phyloP scores from a whole-genome alignment of 2,113 vertebrate genomes.

The Columbina picui region DNA sequence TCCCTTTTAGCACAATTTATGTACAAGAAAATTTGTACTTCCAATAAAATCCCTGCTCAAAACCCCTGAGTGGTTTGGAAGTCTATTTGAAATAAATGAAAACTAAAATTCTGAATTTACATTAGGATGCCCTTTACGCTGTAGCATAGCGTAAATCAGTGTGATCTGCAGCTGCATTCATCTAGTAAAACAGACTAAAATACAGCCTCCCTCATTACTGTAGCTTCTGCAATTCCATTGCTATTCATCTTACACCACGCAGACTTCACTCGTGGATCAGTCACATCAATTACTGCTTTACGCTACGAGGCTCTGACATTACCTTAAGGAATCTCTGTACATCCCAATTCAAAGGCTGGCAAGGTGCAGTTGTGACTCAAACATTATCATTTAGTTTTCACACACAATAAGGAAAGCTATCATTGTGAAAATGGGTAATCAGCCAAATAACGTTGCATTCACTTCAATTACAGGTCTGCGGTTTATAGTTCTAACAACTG shows the following conservation, averaged over 20 bases:
- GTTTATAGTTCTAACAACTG: neutral
- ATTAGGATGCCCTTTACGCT: neutral
- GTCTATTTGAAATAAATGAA: neutral
- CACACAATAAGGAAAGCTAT: constrained; percentile 16
- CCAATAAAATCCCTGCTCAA: neutral
- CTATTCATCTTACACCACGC: neutral
- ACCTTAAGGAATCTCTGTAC: constrained; percentile 32
- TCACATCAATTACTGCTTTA: constrained; percentile 25
- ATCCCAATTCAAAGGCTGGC: constrained; percentile 49
- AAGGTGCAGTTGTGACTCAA: constrained; percentile 37
- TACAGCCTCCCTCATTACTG: constrained; percentile 17
- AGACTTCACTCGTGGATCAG: constrained; percentile 11
- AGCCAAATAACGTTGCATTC: constrained; percentile 28
- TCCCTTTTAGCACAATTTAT: neutral
- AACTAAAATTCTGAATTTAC: neutral
- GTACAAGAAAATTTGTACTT: neutral
- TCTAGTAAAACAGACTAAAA: neutral
- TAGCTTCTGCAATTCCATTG: neutral
- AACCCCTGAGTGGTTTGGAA: neutral
- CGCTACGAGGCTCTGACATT: neutral
- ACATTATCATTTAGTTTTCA: neutral
- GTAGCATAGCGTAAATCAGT: neutral
- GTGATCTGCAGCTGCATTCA: neutral
- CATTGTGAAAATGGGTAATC: constrained; percentile 41
- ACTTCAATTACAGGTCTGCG: neutral